Evolutionary conservation across 1,140 invertebrate genomes (phyloP).

Genomic region (Hermatobates lingyangjiaoensis): DNA sequence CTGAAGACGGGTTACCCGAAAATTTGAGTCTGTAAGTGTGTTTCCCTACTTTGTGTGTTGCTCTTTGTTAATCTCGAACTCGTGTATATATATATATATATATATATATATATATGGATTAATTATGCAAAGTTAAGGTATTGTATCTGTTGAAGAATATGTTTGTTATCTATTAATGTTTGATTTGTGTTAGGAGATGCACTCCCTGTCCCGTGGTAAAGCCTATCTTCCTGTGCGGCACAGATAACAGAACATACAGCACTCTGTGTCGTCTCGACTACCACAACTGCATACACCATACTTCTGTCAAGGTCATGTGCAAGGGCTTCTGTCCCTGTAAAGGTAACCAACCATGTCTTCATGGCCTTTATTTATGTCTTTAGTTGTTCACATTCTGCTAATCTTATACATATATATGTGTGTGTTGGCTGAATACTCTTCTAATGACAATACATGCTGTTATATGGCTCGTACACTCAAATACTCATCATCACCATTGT

Average conservation of each 20-base stretch:
- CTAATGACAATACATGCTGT: no score
- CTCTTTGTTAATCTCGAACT: no score
- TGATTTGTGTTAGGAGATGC: constrained; percentile 34
- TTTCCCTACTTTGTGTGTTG: no score
- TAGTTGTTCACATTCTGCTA: no score
- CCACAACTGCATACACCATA: constrained; percentile 73
- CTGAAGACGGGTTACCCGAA: no score
- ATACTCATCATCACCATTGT: no score
- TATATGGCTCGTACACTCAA: no score
- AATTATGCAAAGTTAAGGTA: no score
- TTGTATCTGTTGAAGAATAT: not conserved
- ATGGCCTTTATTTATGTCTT: no score
- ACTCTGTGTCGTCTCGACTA: constrained; percentile 73
- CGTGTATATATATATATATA: no score
- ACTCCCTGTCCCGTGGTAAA: constrained; percentile 56
- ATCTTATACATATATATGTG: not conserved
- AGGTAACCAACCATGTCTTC: constrained; percentile 28
- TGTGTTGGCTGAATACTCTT: not conserved
- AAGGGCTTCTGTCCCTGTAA: constrained; percentile 81
- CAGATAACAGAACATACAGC: constrained; percentile 82
- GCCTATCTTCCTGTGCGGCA: constrained; percentile 69
- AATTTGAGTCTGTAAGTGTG: no score
- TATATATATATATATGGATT: no score
- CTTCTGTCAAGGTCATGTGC: constrained; percentile 52
- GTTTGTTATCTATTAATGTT: not conserved